Percentiles rank a stretch among this genome's conserved stretches.
phyloP scores from a whole-genome alignment of 2,888 invertebrate genomes.

The Invenusta paracnida region DNA sequence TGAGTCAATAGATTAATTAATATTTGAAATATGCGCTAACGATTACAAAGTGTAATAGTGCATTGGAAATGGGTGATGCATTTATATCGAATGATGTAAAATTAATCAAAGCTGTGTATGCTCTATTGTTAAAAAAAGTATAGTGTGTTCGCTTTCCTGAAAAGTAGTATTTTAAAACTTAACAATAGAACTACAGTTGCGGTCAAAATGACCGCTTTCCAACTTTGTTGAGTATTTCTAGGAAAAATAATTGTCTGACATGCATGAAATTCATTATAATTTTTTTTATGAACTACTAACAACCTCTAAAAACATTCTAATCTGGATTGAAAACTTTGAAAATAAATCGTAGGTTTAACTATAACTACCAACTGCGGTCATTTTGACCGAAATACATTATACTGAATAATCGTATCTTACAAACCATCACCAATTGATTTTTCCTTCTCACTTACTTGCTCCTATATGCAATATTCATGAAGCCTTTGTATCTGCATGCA shows the following conservation, averaged over 20 bases:
- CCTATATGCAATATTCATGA: too few relatives aligned
- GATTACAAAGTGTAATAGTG: too few relatives aligned
- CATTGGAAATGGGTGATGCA: too few relatives aligned
- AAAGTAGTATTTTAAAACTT: too few relatives aligned
- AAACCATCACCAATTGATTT: slow-evolving; percentile 10
- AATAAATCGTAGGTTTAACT: not conserved
- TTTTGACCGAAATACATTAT: too few relatives aligned
- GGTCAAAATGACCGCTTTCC: slow-evolving; percentile 24
- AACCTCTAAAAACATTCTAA: slow-evolving; percentile 3
- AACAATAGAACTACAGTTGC: not conserved
- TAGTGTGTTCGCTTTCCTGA: too few relatives aligned
- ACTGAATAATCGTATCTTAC: slow-evolving; percentile 19
- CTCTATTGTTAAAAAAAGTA: too few relatives aligned
- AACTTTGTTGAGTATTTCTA: slow-evolving; percentile 16
- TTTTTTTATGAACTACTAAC: slow-evolving; percentile 25
- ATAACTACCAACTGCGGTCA: too few relatives aligned
- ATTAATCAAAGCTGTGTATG: too few relatives aligned
- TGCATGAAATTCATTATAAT: slow-evolving; percentile 1
- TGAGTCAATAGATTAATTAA: too few relatives aligned
- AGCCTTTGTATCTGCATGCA: slow-evolving; percentile 22
- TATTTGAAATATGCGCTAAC: too few relatives aligned
- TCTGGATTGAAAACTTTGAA: slow-evolving; percentile 19
- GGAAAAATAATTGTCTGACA: slow-evolving; percentile 25
- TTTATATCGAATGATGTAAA: too few relatives aligned
- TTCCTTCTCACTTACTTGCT: slow-evolving; percentile 12